Percentiles rank a stretch among this genome's conserved stretches.
Evolutionary conservation across 2,888 invertebrate species (phyloP).

Genomic region (Nemoura dubitans): DNA sequence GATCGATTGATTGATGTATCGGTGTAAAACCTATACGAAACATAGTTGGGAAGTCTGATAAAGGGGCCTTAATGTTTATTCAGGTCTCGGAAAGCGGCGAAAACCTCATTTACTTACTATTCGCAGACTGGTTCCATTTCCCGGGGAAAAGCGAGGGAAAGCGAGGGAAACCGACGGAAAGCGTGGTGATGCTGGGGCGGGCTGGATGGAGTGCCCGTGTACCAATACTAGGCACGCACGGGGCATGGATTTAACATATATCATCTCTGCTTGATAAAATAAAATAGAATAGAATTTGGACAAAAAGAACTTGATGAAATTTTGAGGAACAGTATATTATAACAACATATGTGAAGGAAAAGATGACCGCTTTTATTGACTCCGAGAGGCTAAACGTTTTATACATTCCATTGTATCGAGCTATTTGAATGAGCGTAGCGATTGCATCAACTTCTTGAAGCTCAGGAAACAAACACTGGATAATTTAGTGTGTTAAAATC

Average conservation of each 20-base stretch:
- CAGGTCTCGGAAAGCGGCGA: not conserved
- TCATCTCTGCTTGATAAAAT: not conserved
- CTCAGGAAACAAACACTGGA: too few relatives aligned
- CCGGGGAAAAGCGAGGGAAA: not conserved
- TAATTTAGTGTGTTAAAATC: too few relatives aligned
- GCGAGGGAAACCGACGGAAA: not conserved
- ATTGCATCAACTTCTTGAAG: too few relatives aligned
- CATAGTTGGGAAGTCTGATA: slow-evolving; percentile 8
- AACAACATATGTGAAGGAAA: too few relatives aligned
- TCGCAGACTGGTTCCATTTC: not conserved
- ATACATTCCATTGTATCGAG: too few relatives aligned
- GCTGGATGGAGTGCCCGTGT: not conserved
- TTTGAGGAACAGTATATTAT: not conserved
- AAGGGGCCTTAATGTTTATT: not conserved
- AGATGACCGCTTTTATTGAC: too few relatives aligned
- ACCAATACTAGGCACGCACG: slow-evolving; percentile 9
- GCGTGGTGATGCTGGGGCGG: not conserved
- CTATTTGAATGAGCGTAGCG: too few relatives aligned
- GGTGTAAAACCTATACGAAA: slow-evolving; percentile 18
- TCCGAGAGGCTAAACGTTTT: too few relatives aligned
- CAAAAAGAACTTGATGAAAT: not conserved
- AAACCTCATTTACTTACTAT: slow-evolving; percentile 23
- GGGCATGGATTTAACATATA: not conserved
- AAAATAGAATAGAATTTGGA: not conserved
- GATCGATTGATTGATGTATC: slow-evolving; percentile 27